Conservation (phyloP, 1,140 invertebrate genomes). For the Sesamia nonagrioides region DNA sequence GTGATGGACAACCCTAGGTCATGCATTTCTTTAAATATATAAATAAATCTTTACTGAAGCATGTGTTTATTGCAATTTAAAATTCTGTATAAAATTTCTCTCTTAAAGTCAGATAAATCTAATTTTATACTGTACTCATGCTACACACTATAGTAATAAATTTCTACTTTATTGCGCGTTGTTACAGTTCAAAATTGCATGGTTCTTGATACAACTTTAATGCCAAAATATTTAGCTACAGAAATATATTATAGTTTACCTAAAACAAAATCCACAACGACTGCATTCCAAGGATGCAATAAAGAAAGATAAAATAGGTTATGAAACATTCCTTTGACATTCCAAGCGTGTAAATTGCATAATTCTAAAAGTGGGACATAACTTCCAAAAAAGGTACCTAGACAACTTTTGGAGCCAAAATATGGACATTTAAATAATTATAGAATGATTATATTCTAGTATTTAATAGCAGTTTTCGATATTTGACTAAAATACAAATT, state of each 20-base stretch:
- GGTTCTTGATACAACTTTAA: not conserved
- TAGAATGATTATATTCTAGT: too few relatives aligned
- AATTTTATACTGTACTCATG: too few relatives aligned
- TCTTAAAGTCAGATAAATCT: too few relatives aligned
- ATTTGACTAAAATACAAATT: too few relatives aligned
- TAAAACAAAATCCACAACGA: constrained; percentile 58
- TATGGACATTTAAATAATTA: not conserved
- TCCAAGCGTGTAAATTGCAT: not conserved
- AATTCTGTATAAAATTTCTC: too few relatives aligned
- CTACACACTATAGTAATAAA: too few relatives aligned
- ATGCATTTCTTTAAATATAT: not conserved
- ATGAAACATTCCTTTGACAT: not conserved
- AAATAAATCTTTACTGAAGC: not conserved
- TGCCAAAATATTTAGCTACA: too few relatives aligned
- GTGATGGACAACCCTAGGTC: constrained; percentile 35
- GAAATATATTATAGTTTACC: constrained; percentile 50
- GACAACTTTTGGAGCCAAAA: not conserved
- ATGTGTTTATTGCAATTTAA: not conserved
- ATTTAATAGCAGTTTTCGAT: too few relatives aligned
- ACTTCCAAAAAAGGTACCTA: not conserved
- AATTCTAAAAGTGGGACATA: constrained; percentile 16
- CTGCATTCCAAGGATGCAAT: constrained; percentile 57
- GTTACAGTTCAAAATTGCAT: not conserved
- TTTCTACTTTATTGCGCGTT: not conserved
- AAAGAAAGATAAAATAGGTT: constrained; percentile 30